Evolutionary conservation across 2,888 invertebrate species (phyloP).

Genomic region (Brenthis ino): DNA sequence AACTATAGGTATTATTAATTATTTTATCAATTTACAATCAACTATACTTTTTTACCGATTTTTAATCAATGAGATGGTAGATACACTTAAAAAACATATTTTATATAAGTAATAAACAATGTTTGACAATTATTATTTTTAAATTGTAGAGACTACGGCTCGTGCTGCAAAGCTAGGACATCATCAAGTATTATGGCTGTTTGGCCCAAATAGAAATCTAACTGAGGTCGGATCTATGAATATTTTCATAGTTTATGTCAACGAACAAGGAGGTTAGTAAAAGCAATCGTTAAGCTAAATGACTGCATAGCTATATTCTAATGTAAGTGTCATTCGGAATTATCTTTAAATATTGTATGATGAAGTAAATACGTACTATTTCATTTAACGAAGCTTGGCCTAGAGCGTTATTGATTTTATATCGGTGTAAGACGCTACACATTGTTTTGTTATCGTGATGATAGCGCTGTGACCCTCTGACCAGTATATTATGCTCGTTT

Average conservation of each 20-base stretch:
- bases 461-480: conserved; percentile 65
- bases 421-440: conserved; percentile 55
- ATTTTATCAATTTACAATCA: neutral
- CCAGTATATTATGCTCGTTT: conserved; percentile 73
- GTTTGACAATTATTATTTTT: neutral
- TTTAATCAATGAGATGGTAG: too few species aligned
- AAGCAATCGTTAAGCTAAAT: too few species aligned
- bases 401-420: conserved; percentile 48
- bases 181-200: conserved; percentile 98
- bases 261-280: conserved; percentile 92
- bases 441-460: conserved; percentile 61
- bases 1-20: conserved; percentile 83
- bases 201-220: conserved; percentile 94
- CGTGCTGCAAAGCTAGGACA: conserved; percentile 88
- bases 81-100: too few species aligned
- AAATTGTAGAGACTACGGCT: conserved; percentile 86
- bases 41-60: too few species aligned
- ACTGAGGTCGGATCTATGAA: conserved; percentile 99
- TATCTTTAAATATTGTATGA: conserved; percentile 14
- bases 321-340: neutral
- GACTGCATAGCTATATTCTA: neutral
- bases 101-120: neutral
- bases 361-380: conserved; percentile 25
- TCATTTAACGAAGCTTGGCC: conserved; percentile 30
- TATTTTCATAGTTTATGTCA: conserved; percentile 93